Evolutionary conservation across 92 coral and sea anemone genomes (phyloP).

Genomic region (Porites rus): DNA sequence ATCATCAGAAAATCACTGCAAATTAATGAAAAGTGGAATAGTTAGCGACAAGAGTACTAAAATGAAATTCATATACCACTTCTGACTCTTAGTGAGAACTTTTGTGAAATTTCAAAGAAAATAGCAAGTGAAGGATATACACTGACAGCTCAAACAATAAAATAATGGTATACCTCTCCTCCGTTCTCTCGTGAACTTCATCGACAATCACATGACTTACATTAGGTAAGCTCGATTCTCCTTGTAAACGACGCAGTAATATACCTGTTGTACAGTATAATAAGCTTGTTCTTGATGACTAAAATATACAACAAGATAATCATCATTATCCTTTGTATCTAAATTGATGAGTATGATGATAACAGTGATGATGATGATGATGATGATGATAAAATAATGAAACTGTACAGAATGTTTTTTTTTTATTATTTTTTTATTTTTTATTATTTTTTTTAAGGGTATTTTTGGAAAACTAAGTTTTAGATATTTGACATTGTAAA

Average conservation of each 20-base stretch:
- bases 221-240: slow-evolving; percentile 78
- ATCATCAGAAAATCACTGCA: slow-evolving; percentile 90
- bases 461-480: no score
- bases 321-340: neutral
- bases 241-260: slow-evolving; percentile 76
- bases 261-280: slow-evolving; percentile 92
- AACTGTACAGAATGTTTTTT: no score
- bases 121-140: neutral
- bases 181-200: slow-evolving; percentile 92
- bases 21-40: neutral
- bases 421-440: no score
- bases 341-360: no score
- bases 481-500: no score
- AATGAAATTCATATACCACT: no score
- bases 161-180: slow-evolving; percentile 71
- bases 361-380: no score
- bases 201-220: slow-evolving; percentile 91
- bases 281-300: slow-evolving; percentile 82
- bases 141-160: neutral
- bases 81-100: no score
- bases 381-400: no score
- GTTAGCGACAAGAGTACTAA: no score
- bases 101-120: neutral
- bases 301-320: neutral
- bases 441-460: no score